Evolutionary conservation across 2,113 vertebrate species (phyloP).

Genomic region (Reinhardtius hippoglossoides): DNA sequence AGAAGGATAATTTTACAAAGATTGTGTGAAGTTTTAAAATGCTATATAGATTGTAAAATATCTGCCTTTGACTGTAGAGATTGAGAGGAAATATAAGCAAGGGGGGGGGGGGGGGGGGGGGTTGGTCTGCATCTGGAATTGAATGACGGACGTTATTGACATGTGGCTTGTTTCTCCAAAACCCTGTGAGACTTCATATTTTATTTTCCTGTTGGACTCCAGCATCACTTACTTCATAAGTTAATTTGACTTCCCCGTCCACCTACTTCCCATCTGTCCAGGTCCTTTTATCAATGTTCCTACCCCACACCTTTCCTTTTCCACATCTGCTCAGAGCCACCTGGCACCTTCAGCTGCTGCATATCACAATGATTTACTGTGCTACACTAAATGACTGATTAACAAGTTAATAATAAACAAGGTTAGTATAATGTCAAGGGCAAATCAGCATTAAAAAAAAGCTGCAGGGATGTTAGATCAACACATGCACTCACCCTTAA

Average conservation of each 20-base stretch:
- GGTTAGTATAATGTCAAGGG: constrained; percentile 36
- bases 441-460: not conserved
- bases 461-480: not conserved
- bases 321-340: not conserved
- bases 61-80: not conserved
- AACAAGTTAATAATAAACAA: constrained; percentile 48
- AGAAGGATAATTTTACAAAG: too few relatives aligned
- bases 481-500: constrained; percentile 88
- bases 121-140: too few relatives aligned
- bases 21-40: too few relatives aligned
- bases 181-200: not conserved
- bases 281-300: not conserved
- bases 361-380: not conserved
- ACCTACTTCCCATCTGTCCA: not conserved
- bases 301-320: too few relatives aligned
- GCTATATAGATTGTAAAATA: too few relatives aligned
- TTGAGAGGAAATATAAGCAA: not conserved
- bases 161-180: not conserved
- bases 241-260: too few relatives aligned
- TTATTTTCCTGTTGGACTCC: not conserved
- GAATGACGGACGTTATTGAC: not conserved
- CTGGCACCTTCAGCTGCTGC: constrained; percentile 3
- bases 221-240: not conserved
- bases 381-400: not conserved
- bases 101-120: not conserved